Evolutionary conservation across 2,113 vertebrate species (phyloP), one percentile per base, ranked within the genome.

Genomic region (Anas platyrhynchos): DNA sequence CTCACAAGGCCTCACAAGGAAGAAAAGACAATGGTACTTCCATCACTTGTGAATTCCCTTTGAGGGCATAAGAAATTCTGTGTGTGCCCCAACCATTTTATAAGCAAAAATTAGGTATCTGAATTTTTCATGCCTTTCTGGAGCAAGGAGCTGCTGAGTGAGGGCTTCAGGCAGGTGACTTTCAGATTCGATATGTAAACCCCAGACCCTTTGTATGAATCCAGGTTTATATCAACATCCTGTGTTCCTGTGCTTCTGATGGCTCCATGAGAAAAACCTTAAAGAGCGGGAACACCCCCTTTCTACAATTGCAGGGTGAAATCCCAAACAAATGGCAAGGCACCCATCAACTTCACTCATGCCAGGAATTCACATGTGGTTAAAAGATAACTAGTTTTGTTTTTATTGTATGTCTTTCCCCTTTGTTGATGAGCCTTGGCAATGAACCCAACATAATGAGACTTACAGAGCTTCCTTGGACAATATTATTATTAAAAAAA

Each of bases 391-490:
- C 75, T 73, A 59, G 31, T 62, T 88, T 87, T 94, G 75, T 18
- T 77, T 68, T 92, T 61, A 58, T 95, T 84, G 56, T 84, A 21
- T 0, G 22, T 77, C 89, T 93, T 89, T 77, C 67, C 76, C 59
- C 46, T 95, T 91, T 96, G 84, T 85, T 88, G 63, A 44, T 63
- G 78, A 85, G 36, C 20, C 7, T 8, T 94, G 91, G 78, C 91
- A 91, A 75, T 43, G 44, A 87, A 91, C 58, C 34, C 46, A 62
- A 58, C 72, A 46, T 91, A 94, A 93, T 83, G 94, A 93, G 82
- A 91, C 83, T 94, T 81, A 65, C 93, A 96, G 94, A 89, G 48
- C 61, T 94, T 93, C 76, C 48, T 68, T 77, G 76, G 82, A 91
- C 68, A 83, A 74, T 92, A 85, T 86, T 78, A 71, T 84, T 84